phyloP scores from a whole-genome alignment of 2,797 vertebrate genomes.

The Oreonectes daqikongensis region DNA sequence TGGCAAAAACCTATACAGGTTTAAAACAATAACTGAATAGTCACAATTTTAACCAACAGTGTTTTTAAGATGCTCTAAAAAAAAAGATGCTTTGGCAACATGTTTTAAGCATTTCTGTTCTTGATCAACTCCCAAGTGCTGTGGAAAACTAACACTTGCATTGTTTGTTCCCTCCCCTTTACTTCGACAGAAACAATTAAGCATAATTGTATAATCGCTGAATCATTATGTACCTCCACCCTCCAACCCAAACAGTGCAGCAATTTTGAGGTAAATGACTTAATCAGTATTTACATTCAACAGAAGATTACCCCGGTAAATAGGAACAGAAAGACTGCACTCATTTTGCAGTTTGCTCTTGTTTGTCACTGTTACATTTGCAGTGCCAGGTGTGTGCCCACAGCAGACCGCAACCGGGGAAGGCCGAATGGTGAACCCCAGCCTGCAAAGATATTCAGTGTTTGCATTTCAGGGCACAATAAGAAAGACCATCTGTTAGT shows the following conservation, averaged over 20 bases:
- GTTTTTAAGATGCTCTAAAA: background rate
- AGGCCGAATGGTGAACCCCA: conserved; percentile 64
- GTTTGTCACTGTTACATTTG: conserved; percentile 50
- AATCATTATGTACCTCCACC: background rate
- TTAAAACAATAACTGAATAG: background rate
- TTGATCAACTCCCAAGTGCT: background rate
- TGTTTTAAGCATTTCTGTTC: background rate
- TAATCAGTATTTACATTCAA: conserved; percentile 30
- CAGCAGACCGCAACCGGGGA: conserved; percentile 49
- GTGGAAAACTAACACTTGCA: background rate
- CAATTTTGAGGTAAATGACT: conserved; percentile 3
- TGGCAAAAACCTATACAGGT: background rate
- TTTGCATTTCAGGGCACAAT: conserved; percentile 82
- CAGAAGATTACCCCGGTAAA: conserved; percentile 47
- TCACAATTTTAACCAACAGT: background rate
- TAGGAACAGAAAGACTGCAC: conserved; percentile 46
- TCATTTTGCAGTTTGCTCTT: conserved; percentile 27
- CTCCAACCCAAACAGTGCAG: background rate
- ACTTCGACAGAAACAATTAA: background rate
- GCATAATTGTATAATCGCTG: background rate
- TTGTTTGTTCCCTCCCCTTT: background rate
- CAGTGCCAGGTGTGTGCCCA: conserved; percentile 51
- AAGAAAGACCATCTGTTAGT: conserved; percentile 82
- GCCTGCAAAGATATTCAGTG: conserved; percentile 77
- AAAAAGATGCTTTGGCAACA: background rate